phyloP scores from a whole-genome alignment of 2,888 invertebrate genomes.

The Hartigia nigra region DNA sequence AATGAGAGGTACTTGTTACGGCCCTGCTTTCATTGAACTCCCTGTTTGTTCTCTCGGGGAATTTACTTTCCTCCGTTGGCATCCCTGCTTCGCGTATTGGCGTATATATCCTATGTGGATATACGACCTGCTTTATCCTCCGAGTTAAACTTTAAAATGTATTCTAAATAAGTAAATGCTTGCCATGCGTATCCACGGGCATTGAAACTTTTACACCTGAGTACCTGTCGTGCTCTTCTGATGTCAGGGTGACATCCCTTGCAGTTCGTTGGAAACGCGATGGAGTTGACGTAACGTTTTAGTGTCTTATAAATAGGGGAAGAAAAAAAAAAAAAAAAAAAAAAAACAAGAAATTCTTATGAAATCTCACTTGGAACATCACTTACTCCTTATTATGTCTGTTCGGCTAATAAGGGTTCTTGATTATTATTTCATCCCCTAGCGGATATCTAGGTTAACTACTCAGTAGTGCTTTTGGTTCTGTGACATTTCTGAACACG shows the following conservation, averaged over 20 bases:
- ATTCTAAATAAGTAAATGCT: constrained; percentile 16
- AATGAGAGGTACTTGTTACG: neutral
- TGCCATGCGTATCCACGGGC: neutral
- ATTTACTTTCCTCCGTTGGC: neutral
- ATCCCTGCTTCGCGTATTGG: neutral
- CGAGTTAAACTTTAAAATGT: constrained; percentile 11
- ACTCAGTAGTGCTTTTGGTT: neutral
- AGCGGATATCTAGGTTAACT: neutral
- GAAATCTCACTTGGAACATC: neutral
- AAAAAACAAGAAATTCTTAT: neutral
- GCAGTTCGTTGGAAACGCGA: too few relatives aligned
- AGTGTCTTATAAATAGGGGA: too few relatives aligned
- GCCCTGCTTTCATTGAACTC: neutral
- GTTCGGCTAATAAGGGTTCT: neutral
- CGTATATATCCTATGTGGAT: neutral
- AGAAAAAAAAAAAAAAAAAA: too few relatives aligned
- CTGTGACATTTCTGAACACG: neutral
- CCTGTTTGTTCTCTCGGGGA: neutral
- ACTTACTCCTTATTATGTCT: neutral
- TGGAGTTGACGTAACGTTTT: too few relatives aligned
- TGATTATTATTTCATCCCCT: neutral
- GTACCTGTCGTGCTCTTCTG: neutral
- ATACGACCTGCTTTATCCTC: neutral
- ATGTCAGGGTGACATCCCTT: neutral
- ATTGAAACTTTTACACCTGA: neutral